Evolutionary conservation across 2,888 invertebrate species (phyloP).

Genomic region (Eucera pruinosa): DNA sequence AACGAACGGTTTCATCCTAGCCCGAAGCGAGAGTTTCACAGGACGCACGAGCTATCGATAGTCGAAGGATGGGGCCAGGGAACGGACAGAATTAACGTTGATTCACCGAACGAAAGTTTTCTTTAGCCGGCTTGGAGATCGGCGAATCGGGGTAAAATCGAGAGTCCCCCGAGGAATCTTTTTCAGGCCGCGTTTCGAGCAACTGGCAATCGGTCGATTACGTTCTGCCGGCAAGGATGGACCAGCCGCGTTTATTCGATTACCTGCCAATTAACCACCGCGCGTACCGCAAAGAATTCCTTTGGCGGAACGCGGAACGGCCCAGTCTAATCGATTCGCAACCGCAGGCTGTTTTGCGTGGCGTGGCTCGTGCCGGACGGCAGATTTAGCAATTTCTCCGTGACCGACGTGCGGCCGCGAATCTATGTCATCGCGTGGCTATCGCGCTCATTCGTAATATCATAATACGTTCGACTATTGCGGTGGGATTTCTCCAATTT

Average conservation of each 20-base stretch:
- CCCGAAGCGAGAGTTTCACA: not conserved
- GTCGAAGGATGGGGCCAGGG: not conserved
- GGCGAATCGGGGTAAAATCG: not conserved
- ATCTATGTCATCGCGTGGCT: conserved; percentile 35
- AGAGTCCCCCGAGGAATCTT: conserved; percentile 7
- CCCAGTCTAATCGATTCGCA: conserved; percentile 56
- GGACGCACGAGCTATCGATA: not conserved
- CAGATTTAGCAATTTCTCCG: conserved; percentile 57
- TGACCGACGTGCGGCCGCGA: conserved; percentile 36
- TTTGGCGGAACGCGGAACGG: conserved; percentile 43
- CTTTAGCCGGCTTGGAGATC: not conserved
- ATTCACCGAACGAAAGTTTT: conserved; percentile 18
- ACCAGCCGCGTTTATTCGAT: conserved; percentile 52
- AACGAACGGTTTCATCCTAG: not conserved
- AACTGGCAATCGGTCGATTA: not conserved
- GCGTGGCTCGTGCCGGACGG: conserved; percentile 30
- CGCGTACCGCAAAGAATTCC: conserved; percentile 57
- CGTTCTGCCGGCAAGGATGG: conserved; percentile 14
- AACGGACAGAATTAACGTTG: conserved; percentile 20
- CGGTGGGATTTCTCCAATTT: too few species aligned
- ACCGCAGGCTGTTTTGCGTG: conserved; percentile 60
- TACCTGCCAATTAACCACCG: conserved; percentile 56
- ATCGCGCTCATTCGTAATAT: conserved; percentile 35
- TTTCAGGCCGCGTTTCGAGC: not conserved
- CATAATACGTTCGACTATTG: conserved; percentile 14